Evolutionary conservation across 1,140 invertebrate genomes (phyloP).

Genomic region (Vollenhovia emeryi): DNA sequence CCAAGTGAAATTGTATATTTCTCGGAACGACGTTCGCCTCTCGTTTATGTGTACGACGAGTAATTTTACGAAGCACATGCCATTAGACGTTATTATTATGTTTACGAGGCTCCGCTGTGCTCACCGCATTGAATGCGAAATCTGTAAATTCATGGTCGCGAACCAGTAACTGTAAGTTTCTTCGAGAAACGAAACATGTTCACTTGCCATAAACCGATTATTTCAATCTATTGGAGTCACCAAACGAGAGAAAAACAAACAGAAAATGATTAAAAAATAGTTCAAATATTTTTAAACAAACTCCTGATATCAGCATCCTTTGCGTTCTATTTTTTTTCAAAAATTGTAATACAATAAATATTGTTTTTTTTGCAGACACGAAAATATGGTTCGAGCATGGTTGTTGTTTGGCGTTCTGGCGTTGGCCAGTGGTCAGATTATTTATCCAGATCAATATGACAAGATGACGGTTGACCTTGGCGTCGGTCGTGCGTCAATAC

Average conservation of each 20-base stretch:
- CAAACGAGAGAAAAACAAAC: background rate
- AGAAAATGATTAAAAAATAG: background rate
- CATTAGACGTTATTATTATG: conserved; percentile 37
- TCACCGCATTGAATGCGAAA: background rate
- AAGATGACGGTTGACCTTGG: conserved; percentile 13
- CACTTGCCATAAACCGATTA: background rate
- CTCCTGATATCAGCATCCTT: no score
- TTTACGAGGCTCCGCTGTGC: background rate
- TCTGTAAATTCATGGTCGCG: background rate
- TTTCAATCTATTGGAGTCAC: background rate
- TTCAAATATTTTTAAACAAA: background rate
- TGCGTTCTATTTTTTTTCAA: background rate
- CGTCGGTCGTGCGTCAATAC: no score
- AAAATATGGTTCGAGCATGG: background rate
- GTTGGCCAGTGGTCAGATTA: conserved; percentile 63
- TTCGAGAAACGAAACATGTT: background rate
- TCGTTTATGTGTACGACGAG: background rate
- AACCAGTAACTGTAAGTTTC: background rate
- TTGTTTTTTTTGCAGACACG: conserved; percentile 6
- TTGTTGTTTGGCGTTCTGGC: conserved; percentile 61
- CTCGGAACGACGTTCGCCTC: background rate
- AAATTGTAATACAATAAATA: background rate
- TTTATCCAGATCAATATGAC: conserved; percentile 77
- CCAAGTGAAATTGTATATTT: conserved; percentile 16
- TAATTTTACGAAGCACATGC: background rate